A percentile compares a stretch with the other conserved stretches of the same genome.
These are phyloP conservation scores for Papilio helenus DNA, from an alignment of 1,140 invertebrate species.

Conservation along the genomic window DNA sequence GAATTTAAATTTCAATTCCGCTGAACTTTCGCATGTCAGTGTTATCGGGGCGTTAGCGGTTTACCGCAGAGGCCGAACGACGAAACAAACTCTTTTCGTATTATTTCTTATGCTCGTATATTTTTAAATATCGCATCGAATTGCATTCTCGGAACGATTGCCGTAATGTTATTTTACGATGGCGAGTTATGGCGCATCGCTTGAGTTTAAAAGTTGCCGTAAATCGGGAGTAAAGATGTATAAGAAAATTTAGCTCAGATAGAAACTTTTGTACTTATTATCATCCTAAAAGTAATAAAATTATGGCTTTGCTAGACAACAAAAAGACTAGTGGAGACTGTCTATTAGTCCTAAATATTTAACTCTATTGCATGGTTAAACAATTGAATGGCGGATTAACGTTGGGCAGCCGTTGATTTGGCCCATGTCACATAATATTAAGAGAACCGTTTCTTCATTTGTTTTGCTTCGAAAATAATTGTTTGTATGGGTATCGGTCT, in stretches of 20 bases:
- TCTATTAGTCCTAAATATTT: too few relatives aligned
- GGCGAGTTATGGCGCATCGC: slow-evolving; percentile 3
- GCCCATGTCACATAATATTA: neutral
- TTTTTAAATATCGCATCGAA: slow-evolving; percentile 34
- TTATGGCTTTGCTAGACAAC: too few relatives aligned
- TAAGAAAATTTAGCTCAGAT: too few relatives aligned
- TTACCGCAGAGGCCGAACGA: slow-evolving; percentile 14
- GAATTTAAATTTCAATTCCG: neutral
- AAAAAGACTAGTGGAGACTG: too few relatives aligned
- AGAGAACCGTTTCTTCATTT: neutral
- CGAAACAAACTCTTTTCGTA: slow-evolving; percentile 10
- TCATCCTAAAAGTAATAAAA: neutral
- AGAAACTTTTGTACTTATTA: too few relatives aligned
- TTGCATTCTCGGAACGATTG: slow-evolving; percentile 29
- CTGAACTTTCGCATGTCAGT: neutral
- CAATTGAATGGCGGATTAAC: too few relatives aligned
- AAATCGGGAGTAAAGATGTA: neutral
- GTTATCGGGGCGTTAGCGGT: neutral
- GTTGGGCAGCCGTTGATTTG: neutral
- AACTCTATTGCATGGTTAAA: too few relatives aligned
- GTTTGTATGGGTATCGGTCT: too few relatives aligned
- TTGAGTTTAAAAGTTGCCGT: slow-evolving; percentile 2
- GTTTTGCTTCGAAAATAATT: too few relatives aligned
- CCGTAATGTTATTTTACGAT: slow-evolving; percentile 32
- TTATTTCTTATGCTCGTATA: slow-evolving; percentile 9